These are phyloP conservation scores for Nothocercus nigrocapillus DNA, from an alignment of 2,113 vertebrate species.

Conservation along the genomic window DNA sequence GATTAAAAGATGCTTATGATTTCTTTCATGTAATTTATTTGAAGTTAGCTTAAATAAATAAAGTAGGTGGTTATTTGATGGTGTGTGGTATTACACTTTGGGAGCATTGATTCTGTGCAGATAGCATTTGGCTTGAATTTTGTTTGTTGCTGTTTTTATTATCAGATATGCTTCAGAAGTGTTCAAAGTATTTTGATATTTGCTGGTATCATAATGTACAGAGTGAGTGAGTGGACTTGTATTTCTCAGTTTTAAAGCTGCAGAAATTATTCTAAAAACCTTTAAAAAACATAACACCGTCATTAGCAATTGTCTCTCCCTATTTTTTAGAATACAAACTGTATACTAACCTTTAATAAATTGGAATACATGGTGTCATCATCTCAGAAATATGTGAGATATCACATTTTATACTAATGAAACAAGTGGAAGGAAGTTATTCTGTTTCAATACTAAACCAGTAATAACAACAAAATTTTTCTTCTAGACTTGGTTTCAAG, in stretches of 20 bases:
- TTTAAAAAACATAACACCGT: background rate
- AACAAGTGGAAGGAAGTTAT: background rate
- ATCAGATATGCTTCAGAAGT: background rate
- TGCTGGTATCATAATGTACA: background rate
- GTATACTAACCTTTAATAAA: background rate
- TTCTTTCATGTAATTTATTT: conserved; percentile 19
- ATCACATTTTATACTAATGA: background rate
- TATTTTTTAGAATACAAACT: background rate
- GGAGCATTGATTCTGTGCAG: background rate
- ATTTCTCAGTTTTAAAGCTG: background rate
- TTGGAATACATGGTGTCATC: background rate
- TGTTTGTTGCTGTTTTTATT: conserved; percentile 32
- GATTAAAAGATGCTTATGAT: background rate
- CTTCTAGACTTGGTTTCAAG: background rate
- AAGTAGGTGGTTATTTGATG: background rate
- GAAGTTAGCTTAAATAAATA: background rate
- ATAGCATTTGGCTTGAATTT: conserved; percentile 41
- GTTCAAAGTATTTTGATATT: background rate
- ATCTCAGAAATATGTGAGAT: background rate
- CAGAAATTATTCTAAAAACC: background rate
- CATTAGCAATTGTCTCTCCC: background rate
- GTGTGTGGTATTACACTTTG: background rate
- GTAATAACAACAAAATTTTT: rapidly evolving
- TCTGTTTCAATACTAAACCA: background rate
- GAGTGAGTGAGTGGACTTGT: background rate